Evolutionary conservation across 2,113 vertebrate species (phyloP).

Genomic region (Pogona vitticeps): DNA sequence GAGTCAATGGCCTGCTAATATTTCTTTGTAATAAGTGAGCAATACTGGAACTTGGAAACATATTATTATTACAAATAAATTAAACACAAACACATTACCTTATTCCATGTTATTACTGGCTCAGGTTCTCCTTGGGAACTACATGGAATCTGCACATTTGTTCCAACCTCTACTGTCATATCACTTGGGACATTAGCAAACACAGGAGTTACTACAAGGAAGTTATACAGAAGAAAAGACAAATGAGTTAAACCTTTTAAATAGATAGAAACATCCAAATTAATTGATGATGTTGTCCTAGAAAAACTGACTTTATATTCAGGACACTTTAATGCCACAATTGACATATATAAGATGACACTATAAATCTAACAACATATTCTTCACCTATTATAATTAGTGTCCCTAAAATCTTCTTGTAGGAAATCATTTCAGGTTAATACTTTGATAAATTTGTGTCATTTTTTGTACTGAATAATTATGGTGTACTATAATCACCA

Average conservation of each 20-base stretch:
- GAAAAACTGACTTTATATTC: neutral
- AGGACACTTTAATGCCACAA: neutral
- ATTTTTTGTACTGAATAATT: neutral
- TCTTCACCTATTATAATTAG: neutral
- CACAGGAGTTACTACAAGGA: conserved; percentile 90
- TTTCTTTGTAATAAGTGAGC: neutral
- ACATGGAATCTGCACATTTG: conserved; percentile 92
- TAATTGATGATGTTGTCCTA: neutral
- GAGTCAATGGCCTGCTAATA: neutral
- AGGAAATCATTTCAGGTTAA: neutral
- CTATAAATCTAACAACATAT: neutral
- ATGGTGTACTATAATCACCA: neutral
- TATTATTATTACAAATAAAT: neutral
- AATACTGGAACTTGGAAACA: neutral
- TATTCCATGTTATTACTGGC: conserved; percentile 96
- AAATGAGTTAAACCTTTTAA: neutral
- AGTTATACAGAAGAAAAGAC: neutral
- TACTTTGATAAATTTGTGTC: neutral
- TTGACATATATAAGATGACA: neutral
- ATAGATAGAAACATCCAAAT: neutral
- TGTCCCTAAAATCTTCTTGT: too few relatives aligned
- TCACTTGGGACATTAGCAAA: conserved; percentile 93
- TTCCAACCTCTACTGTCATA: conserved; percentile 92
- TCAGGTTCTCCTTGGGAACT: conserved; percentile 93
- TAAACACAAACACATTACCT: conserved; percentile 80